Percentiles rank a stretch among this genome's conserved stretches.
These are phyloP conservation scores for Ascidia mentula DNA, from an alignment of 23 tunicate genomes.

Conservation along the genomic window DNA sequence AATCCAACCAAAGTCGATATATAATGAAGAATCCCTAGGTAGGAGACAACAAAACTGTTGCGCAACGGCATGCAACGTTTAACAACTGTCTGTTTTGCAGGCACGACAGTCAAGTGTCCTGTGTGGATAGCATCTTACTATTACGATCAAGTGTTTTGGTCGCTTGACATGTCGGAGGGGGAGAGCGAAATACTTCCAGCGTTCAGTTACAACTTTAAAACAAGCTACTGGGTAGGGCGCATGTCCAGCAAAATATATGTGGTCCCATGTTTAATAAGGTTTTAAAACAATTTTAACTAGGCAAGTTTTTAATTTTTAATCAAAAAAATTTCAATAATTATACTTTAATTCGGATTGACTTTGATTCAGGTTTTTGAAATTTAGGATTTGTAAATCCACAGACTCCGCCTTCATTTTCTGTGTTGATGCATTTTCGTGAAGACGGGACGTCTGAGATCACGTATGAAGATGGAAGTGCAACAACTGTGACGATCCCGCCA, in stretches of 20 bases:
- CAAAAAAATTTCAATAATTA: too few species aligned
- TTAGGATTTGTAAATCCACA: not conserved
- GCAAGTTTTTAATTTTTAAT: too few species aligned
- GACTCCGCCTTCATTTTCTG: slow-evolving; percentile 91
- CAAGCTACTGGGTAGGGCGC: slow-evolving; percentile 80
- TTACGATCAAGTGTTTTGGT: slow-evolving; percentile 67
- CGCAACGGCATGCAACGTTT: not conserved
- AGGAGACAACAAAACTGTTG: not conserved
- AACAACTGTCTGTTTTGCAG: too few species aligned
- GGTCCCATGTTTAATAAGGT: too few species aligned
- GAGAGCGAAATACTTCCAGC: slow-evolving; percentile 32
- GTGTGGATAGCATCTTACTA: slow-evolving; percentile 60
- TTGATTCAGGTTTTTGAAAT: not conserved
- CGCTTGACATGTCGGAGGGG: slow-evolving; percentile 11
- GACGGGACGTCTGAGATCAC: slow-evolving; percentile 48
- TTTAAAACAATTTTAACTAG: not conserved
- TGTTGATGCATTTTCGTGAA: slow-evolving; percentile 62
- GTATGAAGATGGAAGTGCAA: slow-evolving; percentile 47
- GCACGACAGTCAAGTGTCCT: slow-evolving; percentile 30
- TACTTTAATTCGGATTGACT: too few species aligned
- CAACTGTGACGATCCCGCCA: slow-evolving; percentile 35
- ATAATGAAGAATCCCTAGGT: not conserved
- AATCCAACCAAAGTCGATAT: not conserved
- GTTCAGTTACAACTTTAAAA: slow-evolving; percentile 52
- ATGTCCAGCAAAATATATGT: too few species aligned